phyloP scores from a whole-genome alignment of 92 coral and sea anemone genomes.

The Phenganax stokvisi region DNA sequence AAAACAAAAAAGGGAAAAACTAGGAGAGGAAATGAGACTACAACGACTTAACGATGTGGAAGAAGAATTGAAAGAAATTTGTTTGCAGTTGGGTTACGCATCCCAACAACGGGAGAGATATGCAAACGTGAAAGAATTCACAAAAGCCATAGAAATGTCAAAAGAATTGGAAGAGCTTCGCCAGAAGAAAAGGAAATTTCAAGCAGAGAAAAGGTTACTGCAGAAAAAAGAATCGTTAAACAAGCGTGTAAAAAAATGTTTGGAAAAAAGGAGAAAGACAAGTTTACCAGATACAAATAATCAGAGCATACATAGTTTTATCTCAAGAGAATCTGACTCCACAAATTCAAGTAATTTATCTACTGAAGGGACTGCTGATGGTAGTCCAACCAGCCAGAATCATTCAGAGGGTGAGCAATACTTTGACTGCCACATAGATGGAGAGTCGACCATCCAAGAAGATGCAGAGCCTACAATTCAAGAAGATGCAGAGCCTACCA shows the following conservation, averaged over 20 bases:
- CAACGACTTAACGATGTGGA: constrained; percentile 46
- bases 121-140: constrained; percentile 49
- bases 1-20: constrained; percentile 32
- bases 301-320: constrained; percentile 25
- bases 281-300: constrained; percentile 32
- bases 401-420: not conserved
- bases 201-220: constrained; percentile 26
- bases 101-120: constrained; percentile 43
- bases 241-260: constrained; percentile 42
- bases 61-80: constrained; percentile 50
- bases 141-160: constrained; percentile 52
- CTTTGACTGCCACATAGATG: not conserved
- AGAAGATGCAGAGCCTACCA: too few relatives aligned
- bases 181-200: constrained; percentile 42
- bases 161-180: constrained; percentile 55
- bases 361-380: not conserved
- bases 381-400: not conserved
- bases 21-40: constrained; percentile 44
- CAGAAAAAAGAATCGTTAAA: constrained; percentile 39
- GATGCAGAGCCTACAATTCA: too few relatives aligned
- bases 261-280: constrained; percentile 39
- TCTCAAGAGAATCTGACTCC: not conserved
- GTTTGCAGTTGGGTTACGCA: constrained; percentile 42
- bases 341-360: constrained; percentile 1
- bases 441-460: not conserved